Base-by-base conservation (phyloP, 2,888 invertebrate genomes). In the Hemithea aestivaria region DNA sequence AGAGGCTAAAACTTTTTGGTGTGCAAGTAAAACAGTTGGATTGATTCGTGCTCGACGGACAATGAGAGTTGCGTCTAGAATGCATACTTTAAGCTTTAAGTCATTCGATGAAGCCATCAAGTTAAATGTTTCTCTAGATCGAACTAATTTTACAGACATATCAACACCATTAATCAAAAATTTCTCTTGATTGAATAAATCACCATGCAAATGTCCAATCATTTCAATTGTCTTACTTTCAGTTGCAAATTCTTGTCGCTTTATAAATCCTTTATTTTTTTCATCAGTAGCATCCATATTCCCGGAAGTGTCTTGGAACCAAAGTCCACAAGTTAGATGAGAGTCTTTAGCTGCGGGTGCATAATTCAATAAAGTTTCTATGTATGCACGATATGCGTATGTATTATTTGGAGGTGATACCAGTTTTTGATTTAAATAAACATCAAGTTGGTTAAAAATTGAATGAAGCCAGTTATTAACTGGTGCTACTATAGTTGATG, bases 391-490 rank as follows among this genome's bases (percentile, higher is more conserved):
- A 26, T 40, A 40, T 1, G 34, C 34, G 8, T 40, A 34, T n/a
- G n/a, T n/a, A n/a, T n/a, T n/a, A n/a, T n/a, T n/a, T n/a, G n/a
- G n/a, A n/a, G n/a, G n/a, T n/a, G 2, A 34, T 40, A 35, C 54
- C 58, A 30, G 50, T 47, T 59, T 57, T 42, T 57, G 56, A 50
- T 58, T 60, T 20, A 62, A 48, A 47, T 28, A 35, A 23, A 35
- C 35, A 24, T 35, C 35, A 8, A 35, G 35, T 20, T 35, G 35
- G 34, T 28, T 57, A 27, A 62, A 62, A 6, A 58, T 38, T 16
- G 58, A 56, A 35, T 58, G 55, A 8, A 35, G 20, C 59, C 57
- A 62, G 45, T 62, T 49, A 41, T 59, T 60, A 2, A 58, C 41
- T 2, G 59, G 59, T 8, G 55, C 56, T 10, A 59, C 49, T 6